Base-by-base conservation (phyloP, 2,888 invertebrate species). In the Sturmia bella region DNA sequence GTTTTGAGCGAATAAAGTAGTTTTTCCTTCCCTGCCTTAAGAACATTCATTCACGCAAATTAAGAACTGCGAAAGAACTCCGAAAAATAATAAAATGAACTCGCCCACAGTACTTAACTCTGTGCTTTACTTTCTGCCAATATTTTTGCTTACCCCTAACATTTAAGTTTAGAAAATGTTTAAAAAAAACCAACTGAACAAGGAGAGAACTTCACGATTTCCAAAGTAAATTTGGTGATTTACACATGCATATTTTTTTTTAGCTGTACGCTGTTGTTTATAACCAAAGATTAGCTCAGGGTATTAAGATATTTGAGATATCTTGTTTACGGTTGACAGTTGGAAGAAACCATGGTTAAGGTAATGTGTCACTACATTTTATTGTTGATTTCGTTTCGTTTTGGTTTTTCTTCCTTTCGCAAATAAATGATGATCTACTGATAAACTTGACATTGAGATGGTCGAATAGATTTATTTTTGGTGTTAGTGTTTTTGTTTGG, bases 301-400 rank as follows among this genome's bases (percentile, higher is more conserved):
- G 72, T 78, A 78, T 78, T 78, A 78, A 78, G 78, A 78, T 78
- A 78, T 78, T 78, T 66, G 57, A 72, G 72, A 72, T 72, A 72
- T 66, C 37, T 72, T 66, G 72, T 70, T 59, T 70, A 72, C 43
- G 45, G 57, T 72, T 70, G 75, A 54, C 80, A 68, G 80, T 76
- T 72, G 61, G 56, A 74, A 21, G 56, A 76, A 75, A 59, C 72
- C 76, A 52, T 64, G 69, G 80, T 64, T 69, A 75, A 69, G 80
- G 54, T 69, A 80, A 64, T 52, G 68, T 69, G 80, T 74, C 79
- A 69, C 63, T 66, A 54, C 21, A 41, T 76, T 80, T 66, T 66
- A 76, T 80, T 66, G 75, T 61, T 17, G 39, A 52, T 75, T 64
- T 68, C 19, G 21, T 39, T 57, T 56, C 45, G 21, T 52, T 39